Conservation (phyloP, 2,113 vertebrate genomes). For the Oryzias melastigma region DNA sequence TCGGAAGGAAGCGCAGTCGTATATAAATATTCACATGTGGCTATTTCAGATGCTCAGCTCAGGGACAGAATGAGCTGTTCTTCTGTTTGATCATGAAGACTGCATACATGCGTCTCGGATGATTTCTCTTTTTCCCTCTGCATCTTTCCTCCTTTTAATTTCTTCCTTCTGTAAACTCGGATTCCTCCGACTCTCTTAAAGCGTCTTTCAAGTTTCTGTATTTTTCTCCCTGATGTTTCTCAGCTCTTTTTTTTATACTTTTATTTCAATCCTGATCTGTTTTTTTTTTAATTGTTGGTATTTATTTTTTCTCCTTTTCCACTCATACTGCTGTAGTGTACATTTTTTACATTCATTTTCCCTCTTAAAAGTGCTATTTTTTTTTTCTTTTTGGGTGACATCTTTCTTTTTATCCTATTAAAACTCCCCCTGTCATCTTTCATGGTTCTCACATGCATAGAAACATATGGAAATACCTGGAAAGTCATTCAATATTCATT, state of each 20-base stretch:
- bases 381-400: conserved; percentile 3
- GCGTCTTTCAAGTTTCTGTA: conserved; percentile 2
- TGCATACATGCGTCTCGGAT: conserved; percentile 55
- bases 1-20: conserved; percentile 61
- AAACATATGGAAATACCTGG: no score
- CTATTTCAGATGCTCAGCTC: conserved; percentile 69
- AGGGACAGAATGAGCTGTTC: conserved; percentile 66
- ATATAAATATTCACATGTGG: conserved; percentile 72
- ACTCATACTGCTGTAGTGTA: no score
- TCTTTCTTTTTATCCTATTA: background rate
- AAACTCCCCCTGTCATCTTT: no score
- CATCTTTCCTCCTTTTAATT: conserved; percentile 21
- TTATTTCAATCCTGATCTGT: background rate
- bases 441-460: no score
- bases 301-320: background rate
- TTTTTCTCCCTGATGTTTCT: background rate
- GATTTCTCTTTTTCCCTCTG: conserved; percentile 29
- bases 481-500: no score
- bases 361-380: background rate
- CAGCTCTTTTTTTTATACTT: background rate
- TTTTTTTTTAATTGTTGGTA: background rate
- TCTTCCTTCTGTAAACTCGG: conserved; percentile 16
- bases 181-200: conserved; percentile 10
- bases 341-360: background rate
- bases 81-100: conserved; percentile 63